Base-by-base conservation (phyloP, 2,888 invertebrate species). In the Cephus spinipes region DNA sequence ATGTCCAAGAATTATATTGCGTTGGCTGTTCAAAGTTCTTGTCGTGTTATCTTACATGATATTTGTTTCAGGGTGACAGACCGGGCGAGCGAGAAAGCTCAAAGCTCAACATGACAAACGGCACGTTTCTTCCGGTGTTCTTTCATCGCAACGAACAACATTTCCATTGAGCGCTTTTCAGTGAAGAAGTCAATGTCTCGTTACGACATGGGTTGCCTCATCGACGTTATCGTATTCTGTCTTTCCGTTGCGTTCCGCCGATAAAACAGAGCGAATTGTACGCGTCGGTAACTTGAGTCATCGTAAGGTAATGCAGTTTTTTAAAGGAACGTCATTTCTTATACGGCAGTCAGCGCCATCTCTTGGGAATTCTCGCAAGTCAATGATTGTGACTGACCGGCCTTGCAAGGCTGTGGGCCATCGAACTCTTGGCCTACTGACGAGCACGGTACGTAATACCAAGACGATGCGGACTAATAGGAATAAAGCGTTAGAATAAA, bases 321-420 rank as follows among this genome's bases (percentile, higher is more conserved):
- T 9, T 4, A 15, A 40, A 55, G 9, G 23, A 55, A 23, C 23
- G 23, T 55, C 9, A 23, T 55, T 55, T 15, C 55, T 55, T 55
- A 23, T 2, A 55, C 55, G 23, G 9, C 55, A 23, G 15, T 55
- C 55, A 23, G 55, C 55, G 55, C 55, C 55, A 55, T 55, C 55
- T 55, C 55, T 55, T 55, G 23, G 55, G 55, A 55, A 55, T 55
- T 55, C 55, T 23, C 55, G 55, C 23, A 55, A 55, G 55, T 55
- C 55, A 55, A 55, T 23, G 55, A 23, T 55, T 55, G 15, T 23
- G 69, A 73, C 73, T 78, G 82, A 82, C 84, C 89, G 90, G 87
- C 90, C 90, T 90, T 90, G 90, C 90, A 90, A 90, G 90, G 90
- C 90, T 90, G 87, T 85, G 85, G 90, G 90, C 87, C 90, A 86